Evolutionary conservation across 2,113 vertebrate species (phyloP).

Genomic region (Cinclus cinclus): DNA sequence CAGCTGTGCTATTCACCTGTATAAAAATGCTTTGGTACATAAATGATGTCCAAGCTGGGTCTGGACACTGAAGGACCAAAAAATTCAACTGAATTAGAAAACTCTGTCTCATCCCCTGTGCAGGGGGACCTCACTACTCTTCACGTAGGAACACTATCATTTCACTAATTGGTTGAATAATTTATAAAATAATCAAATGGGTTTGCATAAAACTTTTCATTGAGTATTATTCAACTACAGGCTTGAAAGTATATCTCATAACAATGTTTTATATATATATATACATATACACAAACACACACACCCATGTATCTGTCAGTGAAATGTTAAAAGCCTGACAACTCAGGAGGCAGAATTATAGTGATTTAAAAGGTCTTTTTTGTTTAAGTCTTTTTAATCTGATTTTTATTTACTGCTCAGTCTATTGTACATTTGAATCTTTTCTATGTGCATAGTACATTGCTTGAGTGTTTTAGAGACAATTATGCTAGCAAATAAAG

Average conservation of each 20-base stretch:
- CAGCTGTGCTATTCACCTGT: not conserved
- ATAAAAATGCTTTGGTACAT: not conserved
- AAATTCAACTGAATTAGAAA: not conserved
- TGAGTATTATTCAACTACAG: not conserved
- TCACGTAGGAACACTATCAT: not conserved
- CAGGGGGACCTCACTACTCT: not conserved
- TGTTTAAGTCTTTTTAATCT: constrained; percentile 10
- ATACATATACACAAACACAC: not conserved
- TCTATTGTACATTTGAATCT: not conserved
- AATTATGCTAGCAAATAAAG: constrained; percentile 30
- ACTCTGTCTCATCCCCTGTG: not conserved
- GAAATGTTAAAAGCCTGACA: not conserved
- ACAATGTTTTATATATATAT: not conserved
- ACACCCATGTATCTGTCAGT: not conserved
- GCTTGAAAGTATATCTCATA: not conserved
- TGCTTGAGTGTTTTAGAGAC: constrained; percentile 17
- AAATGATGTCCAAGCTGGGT: not conserved
- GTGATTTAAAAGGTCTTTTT: not conserved
- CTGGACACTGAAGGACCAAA: not conserved
- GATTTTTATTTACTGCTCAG: not conserved
- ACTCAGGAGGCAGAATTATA: not conserved
- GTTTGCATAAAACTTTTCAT: not conserved
- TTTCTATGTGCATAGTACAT: not conserved
- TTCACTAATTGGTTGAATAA: not conserved
- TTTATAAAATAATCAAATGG: not conserved